Percentiles rank a stretch among this genome's conserved stretches.
Conservation (phyloP, 2,797 vertebrate species). For the Glyptemys insculpta region DNA sequence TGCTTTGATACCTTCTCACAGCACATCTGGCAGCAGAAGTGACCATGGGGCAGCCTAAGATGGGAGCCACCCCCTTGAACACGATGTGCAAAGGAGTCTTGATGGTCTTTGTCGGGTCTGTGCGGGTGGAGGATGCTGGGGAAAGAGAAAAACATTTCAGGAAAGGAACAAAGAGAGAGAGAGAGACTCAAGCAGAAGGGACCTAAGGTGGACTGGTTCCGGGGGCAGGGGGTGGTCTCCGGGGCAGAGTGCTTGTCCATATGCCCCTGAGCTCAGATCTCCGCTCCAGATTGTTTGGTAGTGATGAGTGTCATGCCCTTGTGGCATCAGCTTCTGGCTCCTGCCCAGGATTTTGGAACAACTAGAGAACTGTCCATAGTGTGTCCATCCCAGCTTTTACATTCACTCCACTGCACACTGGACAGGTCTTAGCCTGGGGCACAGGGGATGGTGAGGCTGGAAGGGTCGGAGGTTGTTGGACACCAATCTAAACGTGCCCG, state of each 20-base stretch:
- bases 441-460: background rate
- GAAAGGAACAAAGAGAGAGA: background rate
- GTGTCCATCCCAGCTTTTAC: background rate
- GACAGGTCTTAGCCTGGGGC: background rate
- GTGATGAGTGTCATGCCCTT: background rate
- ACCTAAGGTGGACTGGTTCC: background rate
- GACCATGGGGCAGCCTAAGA: background rate
- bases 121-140: background rate
- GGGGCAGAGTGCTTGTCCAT: background rate
- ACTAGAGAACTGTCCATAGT: background rate
- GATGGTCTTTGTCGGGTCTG: background rate
- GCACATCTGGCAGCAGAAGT: background rate
- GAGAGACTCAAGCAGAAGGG: background rate
- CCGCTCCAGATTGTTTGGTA: background rate
- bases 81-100: background rate
- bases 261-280: background rate
- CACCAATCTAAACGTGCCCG: no score
- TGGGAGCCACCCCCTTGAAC: background rate
- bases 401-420: background rate
- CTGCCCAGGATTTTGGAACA: background rate
- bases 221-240: accelerated
- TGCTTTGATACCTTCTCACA: background rate
- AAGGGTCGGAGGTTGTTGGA: background rate
- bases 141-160: conserved; percentile 19
- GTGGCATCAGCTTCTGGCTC: background rate